These are phyloP conservation scores for Atrina japonica DNA, from an alignment of 2,888 invertebrate genomes.

Conservation along the genomic window DNA sequence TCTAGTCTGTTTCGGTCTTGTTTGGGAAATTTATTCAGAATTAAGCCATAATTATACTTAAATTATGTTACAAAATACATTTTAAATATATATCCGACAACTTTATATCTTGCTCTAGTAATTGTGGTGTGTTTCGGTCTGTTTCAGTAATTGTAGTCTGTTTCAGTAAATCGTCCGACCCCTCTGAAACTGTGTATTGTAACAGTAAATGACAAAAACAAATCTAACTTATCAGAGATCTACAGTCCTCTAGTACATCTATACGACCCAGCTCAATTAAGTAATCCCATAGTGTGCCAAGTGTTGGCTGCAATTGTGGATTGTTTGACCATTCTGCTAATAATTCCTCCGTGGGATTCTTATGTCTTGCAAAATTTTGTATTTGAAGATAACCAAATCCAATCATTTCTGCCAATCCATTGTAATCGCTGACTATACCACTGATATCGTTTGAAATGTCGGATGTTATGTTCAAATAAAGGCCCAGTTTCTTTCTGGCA, in stretches of 20 bases:
- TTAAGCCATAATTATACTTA: too few relatives aligned
- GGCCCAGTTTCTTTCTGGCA: conserved; percentile 52
- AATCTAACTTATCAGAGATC: conserved; percentile 59
- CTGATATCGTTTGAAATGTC: conserved; percentile 52
- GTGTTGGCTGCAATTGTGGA: conserved; percentile 57
- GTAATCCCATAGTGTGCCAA: conserved; percentile 62
- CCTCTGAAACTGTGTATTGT: too few relatives aligned
- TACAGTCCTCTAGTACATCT: conserved; percentile 65
- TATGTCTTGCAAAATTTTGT: conserved; percentile 57
- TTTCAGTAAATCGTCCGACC: too few relatives aligned
- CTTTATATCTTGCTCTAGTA: too few relatives aligned
- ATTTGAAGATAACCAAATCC: conserved; percentile 67
- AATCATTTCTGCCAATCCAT: conserved; percentile 66
- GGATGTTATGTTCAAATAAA: conserved; percentile 58
- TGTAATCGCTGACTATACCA: conserved; percentile 61
- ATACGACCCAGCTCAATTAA: conserved; percentile 56
- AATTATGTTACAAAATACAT: too few relatives aligned
- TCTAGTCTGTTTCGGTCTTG: too few relatives aligned
- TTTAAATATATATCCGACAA: too few relatives aligned
- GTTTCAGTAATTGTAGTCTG: too few relatives aligned
- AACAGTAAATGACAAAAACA: background rate
- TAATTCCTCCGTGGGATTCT: conserved; percentile 62
- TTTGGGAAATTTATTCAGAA: too few relatives aligned
- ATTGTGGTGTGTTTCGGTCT: too few relatives aligned
- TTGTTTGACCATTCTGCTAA: conserved; percentile 61